Evolutionary conservation across 1,140 invertebrate species (phyloP).

Genomic region (roundworm (Caenorhabditis elegans)): WBcel235 BX284603.4:9812001-9812500

Average conservation of each 20-base stretch:
- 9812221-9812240: background rate
- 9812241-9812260: background rate
- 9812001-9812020: background rate
- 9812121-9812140: background rate
- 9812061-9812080: background rate
- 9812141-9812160: background rate
- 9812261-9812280: background rate
- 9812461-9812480: background rate
- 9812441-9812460: background rate
- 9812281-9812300: background rate
- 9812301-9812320: constrained; percentile 1
- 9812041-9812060: background rate
- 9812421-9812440: background rate
- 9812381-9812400: background rate
- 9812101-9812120: background rate
- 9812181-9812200: no score
- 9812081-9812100: background rate
- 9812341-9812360: background rate
- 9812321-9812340: background rate
- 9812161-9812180: no score
- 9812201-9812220: background rate
- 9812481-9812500: background rate
- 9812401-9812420: constrained; percentile 16
- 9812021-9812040: background rate
- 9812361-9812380: no score